phyloP scores from a whole-genome alignment of 2,113 vertebrate species.

The Nanorana parkeri region DNA sequence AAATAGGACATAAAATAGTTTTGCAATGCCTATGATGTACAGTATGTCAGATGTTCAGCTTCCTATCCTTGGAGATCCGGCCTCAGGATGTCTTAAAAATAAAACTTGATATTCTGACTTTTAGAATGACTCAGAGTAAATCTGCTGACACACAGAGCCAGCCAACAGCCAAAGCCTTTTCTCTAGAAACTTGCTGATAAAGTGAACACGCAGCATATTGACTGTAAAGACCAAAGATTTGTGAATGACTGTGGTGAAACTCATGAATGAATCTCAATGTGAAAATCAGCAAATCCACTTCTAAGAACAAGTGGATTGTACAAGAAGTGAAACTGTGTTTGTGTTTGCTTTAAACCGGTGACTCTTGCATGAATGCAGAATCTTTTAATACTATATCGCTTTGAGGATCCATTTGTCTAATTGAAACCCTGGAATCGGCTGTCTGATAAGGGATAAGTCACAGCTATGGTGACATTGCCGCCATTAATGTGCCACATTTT shows the following conservation, averaged over 20 bases:
- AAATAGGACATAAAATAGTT: too few species aligned
- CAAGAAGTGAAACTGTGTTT: too few species aligned
- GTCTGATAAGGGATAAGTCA: too few species aligned
- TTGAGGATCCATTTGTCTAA: too few species aligned
- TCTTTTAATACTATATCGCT: too few species aligned
- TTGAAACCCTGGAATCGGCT: too few species aligned
- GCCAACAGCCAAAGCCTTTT: neutral
- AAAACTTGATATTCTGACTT: neutral
- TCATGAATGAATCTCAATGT: slow-evolving; percentile 9
- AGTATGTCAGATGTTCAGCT: slow-evolving; percentile 4
- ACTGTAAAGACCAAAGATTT: slow-evolving; percentile 11
- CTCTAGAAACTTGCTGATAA: slow-evolving; percentile 7
- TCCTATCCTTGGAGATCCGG: slow-evolving; percentile 10
- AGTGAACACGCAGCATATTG: neutral
- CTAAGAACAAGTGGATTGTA: neutral
- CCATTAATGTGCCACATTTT: too few species aligned
- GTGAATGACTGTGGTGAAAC: slow-evolving; percentile 14
- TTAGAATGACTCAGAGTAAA: slow-evolving; percentile 22
- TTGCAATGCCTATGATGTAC: too few species aligned
- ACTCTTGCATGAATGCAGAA: too few species aligned
- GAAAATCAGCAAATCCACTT: neutral
- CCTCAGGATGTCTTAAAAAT: slow-evolving; percentile 11
- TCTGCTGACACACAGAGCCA: slow-evolving; percentile 12
- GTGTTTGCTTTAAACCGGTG: too few species aligned
- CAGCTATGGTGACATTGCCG: too few species aligned